Evolutionary conservation across 2,888 invertebrate genomes (phyloP).

Genomic region (Drosophila limbata): DNA sequence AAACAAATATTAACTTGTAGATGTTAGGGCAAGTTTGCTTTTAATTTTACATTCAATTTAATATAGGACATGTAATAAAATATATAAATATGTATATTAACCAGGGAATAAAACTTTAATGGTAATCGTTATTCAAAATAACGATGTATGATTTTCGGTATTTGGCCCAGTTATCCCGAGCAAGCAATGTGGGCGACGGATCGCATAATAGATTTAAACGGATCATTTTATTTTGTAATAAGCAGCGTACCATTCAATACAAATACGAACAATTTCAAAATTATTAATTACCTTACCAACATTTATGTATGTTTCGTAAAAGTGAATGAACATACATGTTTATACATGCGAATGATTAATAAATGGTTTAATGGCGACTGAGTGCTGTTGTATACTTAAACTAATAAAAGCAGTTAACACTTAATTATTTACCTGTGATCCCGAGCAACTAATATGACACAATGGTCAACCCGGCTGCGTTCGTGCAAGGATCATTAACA

Average conservation of each 20-base stretch:
- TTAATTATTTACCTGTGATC: not conserved
- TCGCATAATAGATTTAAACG: not conserved
- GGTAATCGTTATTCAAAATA: conserved; percentile 20
- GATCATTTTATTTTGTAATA: not conserved
- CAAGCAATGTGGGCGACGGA: not conserved
- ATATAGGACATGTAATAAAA: conserved; percentile 63
- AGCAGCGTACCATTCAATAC: not conserved
- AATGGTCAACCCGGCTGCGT: too few relatives aligned
- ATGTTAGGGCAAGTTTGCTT: conserved; percentile 56
- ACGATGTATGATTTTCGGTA: conserved; percentile 3
- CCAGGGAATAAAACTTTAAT: conserved; percentile 52
- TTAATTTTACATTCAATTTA: conserved; percentile 57
- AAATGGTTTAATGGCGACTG: not conserved
- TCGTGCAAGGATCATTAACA: too few relatives aligned
- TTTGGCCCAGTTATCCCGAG: not conserved
- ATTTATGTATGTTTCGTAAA: too few relatives aligned
- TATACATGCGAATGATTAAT: not conserved
- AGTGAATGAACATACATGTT: too few relatives aligned
- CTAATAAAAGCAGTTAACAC: not conserved
- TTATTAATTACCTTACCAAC: not conserved
- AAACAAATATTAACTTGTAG: conserved; percentile 55
- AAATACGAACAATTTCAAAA: not conserved
- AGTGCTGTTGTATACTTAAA: not conserved
- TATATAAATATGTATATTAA: conserved; percentile 72
- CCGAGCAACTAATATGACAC: too few relatives aligned